Base-by-base conservation (phyloP, 2,113 vertebrate species). In the Verasper variegatus region DNA sequence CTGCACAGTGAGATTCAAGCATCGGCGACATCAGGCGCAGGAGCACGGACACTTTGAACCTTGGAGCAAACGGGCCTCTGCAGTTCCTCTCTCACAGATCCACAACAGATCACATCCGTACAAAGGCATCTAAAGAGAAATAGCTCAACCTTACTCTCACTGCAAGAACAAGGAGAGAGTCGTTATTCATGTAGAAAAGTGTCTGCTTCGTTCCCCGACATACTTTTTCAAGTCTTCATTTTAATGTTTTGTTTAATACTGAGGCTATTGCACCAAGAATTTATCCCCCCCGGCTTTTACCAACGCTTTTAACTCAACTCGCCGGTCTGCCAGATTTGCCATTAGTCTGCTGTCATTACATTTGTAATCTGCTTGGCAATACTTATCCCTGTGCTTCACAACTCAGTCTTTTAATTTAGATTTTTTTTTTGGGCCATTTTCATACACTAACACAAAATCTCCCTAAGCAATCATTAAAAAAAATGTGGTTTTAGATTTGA, bases 311-410 rank as follows among this genome's bases (percentile, higher is more conserved):
- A 71, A 23, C 59, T 79, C 55, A 57, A 40, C 66, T 68, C 31
- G 63, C 18, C 58, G 58, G 27, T 70, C 24, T 82, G 52, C 61
- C 70, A 87, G 75, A 81, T 78, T 62, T 82, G 57, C 76, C 75
- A 87, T 88, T 83, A 75, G 78, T 27, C 37, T 80, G 71, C 59
- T 72, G 75, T 74, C 78, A 67, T 78, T 73, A 73, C 69, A 64
- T 85, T 64, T 65, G 35, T 60, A 71, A 68, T 78, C 73, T 74
- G 56, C 65, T 83, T 60, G 57, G 51, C 52, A 67, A 31, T 7
- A 31, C 31, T 31, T 31, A 31, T 31, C 31, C 31, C 31, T 31
- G 70, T 60, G 57, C 78, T 74, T 79, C 51, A 67, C 52, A 51
- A 80, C 52, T 45, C 64, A 61, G n/a, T 26, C 21, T 74, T 54